These are phyloP conservation scores for Papilio elwesi DNA, from an alignment of 2,888 invertebrate genomes.

Conservation along the genomic window DNA sequence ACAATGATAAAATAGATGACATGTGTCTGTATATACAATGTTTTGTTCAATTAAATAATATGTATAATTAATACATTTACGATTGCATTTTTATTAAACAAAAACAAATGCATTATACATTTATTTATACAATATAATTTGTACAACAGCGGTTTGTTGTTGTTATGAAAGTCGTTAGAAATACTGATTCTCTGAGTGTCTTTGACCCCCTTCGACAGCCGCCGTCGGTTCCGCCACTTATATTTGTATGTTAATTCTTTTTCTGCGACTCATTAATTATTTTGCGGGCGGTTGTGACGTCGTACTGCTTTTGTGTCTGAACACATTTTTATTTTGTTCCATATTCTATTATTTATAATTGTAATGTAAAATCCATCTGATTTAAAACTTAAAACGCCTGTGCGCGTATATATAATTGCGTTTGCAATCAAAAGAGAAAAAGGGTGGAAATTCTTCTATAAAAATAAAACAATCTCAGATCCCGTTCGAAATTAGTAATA, in stretches of 20 bases:
- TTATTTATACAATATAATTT: background rate
- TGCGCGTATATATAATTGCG: background rate
- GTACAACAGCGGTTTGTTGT: slow-evolving; percentile 19
- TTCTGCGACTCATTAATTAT: slow-evolving; percentile 9
- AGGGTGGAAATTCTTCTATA: too few relatives aligned
- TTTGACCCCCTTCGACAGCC: slow-evolving; percentile 31
- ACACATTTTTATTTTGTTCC: background rate
- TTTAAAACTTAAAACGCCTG: background rate
- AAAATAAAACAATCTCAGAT: background rate
- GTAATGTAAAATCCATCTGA: background rate
- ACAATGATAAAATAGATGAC: too few relatives aligned
- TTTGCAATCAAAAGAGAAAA: too few relatives aligned
- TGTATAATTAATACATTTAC: too few relatives aligned
- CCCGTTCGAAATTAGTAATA: background rate
- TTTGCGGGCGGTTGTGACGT: background rate
- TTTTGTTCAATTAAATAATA: too few relatives aligned
- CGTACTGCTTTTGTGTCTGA: slow-evolving; percentile 1
- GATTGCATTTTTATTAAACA: background rate
- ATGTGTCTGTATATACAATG: too few relatives aligned
- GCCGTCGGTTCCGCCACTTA: slow-evolving; percentile 33
- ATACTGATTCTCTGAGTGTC: slow-evolving; percentile 27
- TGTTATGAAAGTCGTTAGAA: slow-evolving; percentile 14
- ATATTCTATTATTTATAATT: background rate
- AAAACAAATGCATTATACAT: background rate
- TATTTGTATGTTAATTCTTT: slow-evolving; percentile 34